Evolutionary conservation across 2,113 vertebrate genomes (phyloP), one percentile per base, ranked within the genome.

Genomic region (Cephalopterus ornatus): DNA sequence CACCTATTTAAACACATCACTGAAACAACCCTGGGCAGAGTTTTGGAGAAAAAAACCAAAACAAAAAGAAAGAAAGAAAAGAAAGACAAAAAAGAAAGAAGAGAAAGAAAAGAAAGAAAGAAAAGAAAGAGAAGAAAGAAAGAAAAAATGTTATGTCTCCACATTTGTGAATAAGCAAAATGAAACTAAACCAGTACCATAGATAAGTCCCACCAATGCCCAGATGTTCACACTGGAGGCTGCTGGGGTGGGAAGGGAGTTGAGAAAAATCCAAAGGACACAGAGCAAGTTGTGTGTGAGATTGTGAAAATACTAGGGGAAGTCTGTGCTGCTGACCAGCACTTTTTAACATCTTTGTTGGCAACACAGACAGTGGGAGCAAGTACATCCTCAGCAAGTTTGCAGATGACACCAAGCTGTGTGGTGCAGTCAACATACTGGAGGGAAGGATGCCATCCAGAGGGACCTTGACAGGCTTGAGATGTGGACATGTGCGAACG

Each of bases 261-360:
- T 42, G 47, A 35, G 9, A 55, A 19, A 74, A 95, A 49, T 62
- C 9, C 58, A 55, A 74, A 78, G 26, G 23, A 35, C 11, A 18
- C 26, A 46, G 13, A 3, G 6, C 35, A 95, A 53, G 8, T 62
- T 13, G 1, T 37, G 23, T 71, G 24, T 83, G 62, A 37, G 44
- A n/a, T 18, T 52, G 20, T 23, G n/a, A 72, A 87, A 91, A 37
- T 81, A 70, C 79, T 74, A 93, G 84, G 12, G 59, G 78, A 93
- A 94, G 28, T 82, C 58, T 17, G 50, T 59, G 70, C 46, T 49
- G 71, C 53, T 12, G 32, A 10, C 20, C 21, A 3, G 14, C 28
- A 26, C 42, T 56, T 72, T 24, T 52, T 53, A 39, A 17, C 46
- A 26, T 68, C 30, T n/a, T 47, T 35, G 39, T 39, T 55, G n/a